Evolutionary conservation across 2,888 invertebrate genomes (phyloP).

Genomic region (Cataglyphis altisquamis): DNA sequence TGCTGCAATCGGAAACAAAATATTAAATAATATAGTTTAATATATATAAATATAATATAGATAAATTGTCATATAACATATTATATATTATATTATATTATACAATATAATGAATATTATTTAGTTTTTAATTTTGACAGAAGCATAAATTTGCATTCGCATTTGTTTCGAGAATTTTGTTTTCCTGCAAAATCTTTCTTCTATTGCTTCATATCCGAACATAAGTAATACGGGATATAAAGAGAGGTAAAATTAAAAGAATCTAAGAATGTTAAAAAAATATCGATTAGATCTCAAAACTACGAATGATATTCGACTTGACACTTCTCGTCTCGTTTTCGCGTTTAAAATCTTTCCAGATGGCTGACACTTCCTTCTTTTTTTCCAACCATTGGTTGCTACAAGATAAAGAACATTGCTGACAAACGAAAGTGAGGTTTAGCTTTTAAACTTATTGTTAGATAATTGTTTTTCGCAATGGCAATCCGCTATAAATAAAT

Average conservation of each 20-base stretch:
- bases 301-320: too few species aligned
- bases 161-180: neutral
- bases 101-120: neutral
- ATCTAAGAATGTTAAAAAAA: too few species aligned
- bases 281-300: too few species aligned
- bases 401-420: neutral
- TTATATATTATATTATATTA: too few species aligned
- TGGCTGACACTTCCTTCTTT: neutral
- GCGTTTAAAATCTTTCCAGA: too few species aligned
- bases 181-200: neutral
- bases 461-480: conserved; percentile 73
- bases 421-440: neutral
- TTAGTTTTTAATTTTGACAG: neutral
- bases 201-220: too few species aligned
- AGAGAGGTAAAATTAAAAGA: too few species aligned
- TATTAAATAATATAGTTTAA: neutral
- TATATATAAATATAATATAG: neutral
- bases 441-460: conserved; percentile 68
- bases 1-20: neutral
- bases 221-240: too few species aligned
- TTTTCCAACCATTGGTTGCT: neutral
- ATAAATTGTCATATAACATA: neutral
- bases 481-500: neutral
- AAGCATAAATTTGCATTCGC: neutral
- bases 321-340: too few species aligned